A percentile compares a stretch with the other conserved stretches of the same genome.
Evolutionary conservation across 2,797 vertebrate genomes (phyloP).

Genomic region (Apodemus agrarius): DNA sequence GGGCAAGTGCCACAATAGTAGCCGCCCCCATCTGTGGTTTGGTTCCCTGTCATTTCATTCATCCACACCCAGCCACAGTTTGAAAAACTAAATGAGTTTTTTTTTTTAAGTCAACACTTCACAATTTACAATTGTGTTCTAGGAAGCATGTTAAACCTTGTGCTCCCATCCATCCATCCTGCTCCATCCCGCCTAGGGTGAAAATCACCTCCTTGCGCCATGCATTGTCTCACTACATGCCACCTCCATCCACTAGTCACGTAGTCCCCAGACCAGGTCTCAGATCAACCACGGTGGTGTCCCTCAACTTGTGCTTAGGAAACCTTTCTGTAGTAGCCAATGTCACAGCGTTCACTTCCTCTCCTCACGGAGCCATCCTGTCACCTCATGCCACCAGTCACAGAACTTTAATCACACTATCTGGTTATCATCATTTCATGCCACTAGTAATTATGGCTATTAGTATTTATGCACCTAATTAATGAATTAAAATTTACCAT

Average conservation of each 20-base stretch:
- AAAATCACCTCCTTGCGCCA: neutral
- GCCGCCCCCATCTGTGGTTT: too few species aligned
- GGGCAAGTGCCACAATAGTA: neutral
- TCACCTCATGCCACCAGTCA: neutral
- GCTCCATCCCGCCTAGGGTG: neutral
- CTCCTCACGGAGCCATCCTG: neutral
- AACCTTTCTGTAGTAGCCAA: too few species aligned
- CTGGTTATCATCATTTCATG: neutral
- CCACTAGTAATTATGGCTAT: neutral
- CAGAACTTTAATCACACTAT: neutral
- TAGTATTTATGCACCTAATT: neutral
- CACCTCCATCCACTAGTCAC: too few species aligned
- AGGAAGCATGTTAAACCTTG: neutral
- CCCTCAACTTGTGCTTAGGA: neutral
- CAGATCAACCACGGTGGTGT: neutral
- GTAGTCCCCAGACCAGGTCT: neutral
- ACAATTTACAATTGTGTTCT: neutral
- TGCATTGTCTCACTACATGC: neutral
- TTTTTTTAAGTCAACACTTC: neutral
- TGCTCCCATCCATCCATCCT: neutral
- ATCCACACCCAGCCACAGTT: neutral
- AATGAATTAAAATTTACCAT: neutral
- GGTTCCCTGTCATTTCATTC: neutral
- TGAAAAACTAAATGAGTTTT: neutral
- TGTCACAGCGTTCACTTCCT: neutral